Evolutionary conservation across 2,888 invertebrate species (phyloP).

Genomic region (Blastobasis adustella): DNA sequence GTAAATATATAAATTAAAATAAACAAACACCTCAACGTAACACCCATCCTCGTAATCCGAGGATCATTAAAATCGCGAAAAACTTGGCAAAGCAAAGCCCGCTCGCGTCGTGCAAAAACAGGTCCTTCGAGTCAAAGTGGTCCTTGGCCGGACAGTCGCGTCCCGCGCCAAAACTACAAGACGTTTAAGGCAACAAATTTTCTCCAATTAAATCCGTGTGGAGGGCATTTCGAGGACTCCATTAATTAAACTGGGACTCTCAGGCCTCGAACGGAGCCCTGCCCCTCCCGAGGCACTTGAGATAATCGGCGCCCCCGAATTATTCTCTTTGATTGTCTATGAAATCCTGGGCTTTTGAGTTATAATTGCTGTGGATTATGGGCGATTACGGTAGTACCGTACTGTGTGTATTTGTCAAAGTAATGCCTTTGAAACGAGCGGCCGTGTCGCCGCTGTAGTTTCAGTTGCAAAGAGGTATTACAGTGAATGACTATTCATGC

Average conservation of each 20-base stretch:
- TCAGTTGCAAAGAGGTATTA: too few relatives aligned
- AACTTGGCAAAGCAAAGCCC: background rate
- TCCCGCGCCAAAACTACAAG: conserved; percentile 10
- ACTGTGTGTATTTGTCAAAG: conserved; percentile 2
- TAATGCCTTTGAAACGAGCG: background rate
- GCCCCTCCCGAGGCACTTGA: conserved; percentile 35
- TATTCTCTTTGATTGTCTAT: conserved; percentile 59
- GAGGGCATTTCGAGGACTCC: conserved; percentile 20
- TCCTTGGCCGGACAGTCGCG: background rate
- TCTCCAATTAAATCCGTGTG: conserved; percentile 39
- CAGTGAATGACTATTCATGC: too few relatives aligned
- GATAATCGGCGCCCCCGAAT: conserved; percentile 59
- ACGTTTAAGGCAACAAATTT: conserved; percentile 26
- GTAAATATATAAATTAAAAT: too few relatives aligned
- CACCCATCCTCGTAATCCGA: background rate
- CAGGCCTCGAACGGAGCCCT: conserved; percentile 27
- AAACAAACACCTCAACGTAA: background rate
- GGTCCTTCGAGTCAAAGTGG: conserved; percentile 8
- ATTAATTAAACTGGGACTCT: conserved; percentile 56
- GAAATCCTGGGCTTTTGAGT: conserved; percentile 39
- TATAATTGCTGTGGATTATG: conserved; percentile 44
- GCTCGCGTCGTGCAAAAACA: background rate
- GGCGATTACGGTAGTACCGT: conserved; percentile 20
- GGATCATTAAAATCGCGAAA: background rate
- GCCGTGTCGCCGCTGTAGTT: background rate